Base-by-base conservation (phyloP, 2,113 vertebrate genomes). In the Entosphenus tridentatus region DNA sequence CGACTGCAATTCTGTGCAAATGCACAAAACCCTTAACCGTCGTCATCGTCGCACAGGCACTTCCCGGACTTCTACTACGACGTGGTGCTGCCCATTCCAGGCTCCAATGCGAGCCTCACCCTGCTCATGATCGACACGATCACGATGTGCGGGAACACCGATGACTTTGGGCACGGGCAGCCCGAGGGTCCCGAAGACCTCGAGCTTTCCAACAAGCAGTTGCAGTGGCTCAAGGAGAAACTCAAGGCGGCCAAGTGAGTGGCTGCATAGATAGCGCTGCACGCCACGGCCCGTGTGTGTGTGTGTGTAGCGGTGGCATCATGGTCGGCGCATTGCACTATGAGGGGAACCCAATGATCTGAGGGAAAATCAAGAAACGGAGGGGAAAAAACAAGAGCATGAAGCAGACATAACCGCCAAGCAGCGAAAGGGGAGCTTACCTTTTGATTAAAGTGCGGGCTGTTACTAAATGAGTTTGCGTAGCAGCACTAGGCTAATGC, bases 61-160 rank as follows among this genome's bases (percentile, higher is more conserved):
- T 91, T 84, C 73, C 89, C 87, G 0, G 80, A 83, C 55, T 82
- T 81, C 16, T 90, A 84, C 72, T 91, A 93, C 21, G 85, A 85
- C 74, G 77, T 88, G 65, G 82, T 80, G 70, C 85, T 89, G 72
- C 79, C 70, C 56, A 76, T 91, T 57, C 86, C 86, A 0, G 78
- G 73, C 72, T 81, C 81, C 1, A 80, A 82, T 3, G 73, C 78
- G 67, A 81, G 83, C 0, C 73, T 90, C 73, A 83, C 80, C 70
- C 83, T 95, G 72, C 80, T 93, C 72, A 83, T 88, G 84, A 78
- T 95, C 10, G 89, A 95, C 78, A 91, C 89, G 0, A 76, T 89
- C 12, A 78, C 83, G 18, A 77, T 95, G 54, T 95, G 89, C 0
- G 89, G 89, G 1, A 88, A 84, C 73, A 79, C 81, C 0, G 79